Conservation (phyloP, 2,797 vertebrate genomes). For the Melanotaenia parkinsoni region DNA sequence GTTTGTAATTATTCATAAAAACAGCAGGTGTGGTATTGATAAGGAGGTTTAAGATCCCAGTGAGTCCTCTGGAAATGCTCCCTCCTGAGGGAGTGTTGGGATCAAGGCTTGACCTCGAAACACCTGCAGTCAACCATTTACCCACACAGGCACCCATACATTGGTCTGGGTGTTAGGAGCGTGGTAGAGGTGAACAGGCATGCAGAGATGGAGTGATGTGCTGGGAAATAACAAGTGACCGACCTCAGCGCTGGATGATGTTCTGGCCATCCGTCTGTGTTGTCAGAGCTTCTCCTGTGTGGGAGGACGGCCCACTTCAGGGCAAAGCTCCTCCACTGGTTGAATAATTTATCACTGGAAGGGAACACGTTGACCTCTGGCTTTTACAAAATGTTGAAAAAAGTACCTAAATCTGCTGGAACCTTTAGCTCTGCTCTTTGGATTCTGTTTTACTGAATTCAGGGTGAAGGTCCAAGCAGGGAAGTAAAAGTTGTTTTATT, state of each 20-base stretch:
- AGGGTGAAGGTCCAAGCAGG: neutral
- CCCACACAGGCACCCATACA: too few relatives aligned
- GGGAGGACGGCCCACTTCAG: slow-evolving; percentile 27
- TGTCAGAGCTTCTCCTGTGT: slow-evolving; percentile 32
- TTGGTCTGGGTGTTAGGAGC: too few relatives aligned
- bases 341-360: slow-evolving; percentile 30
- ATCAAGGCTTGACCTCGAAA: neutral
- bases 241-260: slow-evolving; percentile 38
- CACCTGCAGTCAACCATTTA: neutral
- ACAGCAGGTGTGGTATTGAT: neutral
- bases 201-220: slow-evolving; percentile 1
- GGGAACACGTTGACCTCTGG: slow-evolving; percentile 20
- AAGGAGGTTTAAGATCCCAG: slow-evolving; percentile 23
- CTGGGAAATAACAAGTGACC: slow-evolving; percentile 36
- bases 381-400: slow-evolving; percentile 6
- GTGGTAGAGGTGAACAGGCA: neutral
- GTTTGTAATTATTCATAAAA: neutral
- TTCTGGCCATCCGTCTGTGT: slow-evolving; percentile 21
- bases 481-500: neutral
- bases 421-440: neutral
- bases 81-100: neutral
- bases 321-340: slow-evolving; percentile 8
- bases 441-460: too few relatives aligned
- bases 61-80: neutral
- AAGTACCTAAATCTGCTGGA: neutral